A percentile compares a stretch with the other conserved stretches of the same genome.
Evolutionary conservation across 2,113 vertebrate species (phyloP).

Genomic region (Corapipo altera): DNA sequence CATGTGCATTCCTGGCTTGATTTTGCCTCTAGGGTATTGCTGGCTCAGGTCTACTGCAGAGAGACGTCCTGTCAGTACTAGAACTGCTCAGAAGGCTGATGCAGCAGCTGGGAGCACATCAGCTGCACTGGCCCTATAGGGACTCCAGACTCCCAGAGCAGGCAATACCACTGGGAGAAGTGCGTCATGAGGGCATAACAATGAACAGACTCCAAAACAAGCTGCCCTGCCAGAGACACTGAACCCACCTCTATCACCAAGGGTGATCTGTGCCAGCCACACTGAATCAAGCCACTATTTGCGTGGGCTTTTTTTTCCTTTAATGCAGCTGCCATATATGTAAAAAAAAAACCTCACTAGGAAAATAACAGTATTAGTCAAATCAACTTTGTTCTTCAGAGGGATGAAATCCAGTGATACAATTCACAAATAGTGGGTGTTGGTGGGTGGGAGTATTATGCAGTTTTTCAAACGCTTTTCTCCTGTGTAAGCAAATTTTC

Average conservation of each 20-base stretch:
- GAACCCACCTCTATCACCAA: neutral
- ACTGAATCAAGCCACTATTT: neutral
- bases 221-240: neutral
- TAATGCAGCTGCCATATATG: neutral
- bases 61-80: neutral
- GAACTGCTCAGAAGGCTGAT: neutral
- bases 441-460: neutral
- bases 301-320: neutral
- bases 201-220: neutral
- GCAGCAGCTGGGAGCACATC: neutral
- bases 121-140: neutral
- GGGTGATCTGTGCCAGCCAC: neutral
- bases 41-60: neutral
- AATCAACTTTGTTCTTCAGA: neutral
- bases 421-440: neutral
- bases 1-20: neutral
- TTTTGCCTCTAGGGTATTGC: neutral
- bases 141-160: neutral
- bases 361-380: neutral
- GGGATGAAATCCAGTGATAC: neutral
- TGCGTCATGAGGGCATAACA: accelerated
- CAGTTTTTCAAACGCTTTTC: neutral
- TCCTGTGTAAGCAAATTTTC: neutral
- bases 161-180: neutral
- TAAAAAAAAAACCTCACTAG: neutral